Evolutionary conservation across 2,113 vertebrate genomes (phyloP).

Genomic region (Laticauda colubrina): DNA sequence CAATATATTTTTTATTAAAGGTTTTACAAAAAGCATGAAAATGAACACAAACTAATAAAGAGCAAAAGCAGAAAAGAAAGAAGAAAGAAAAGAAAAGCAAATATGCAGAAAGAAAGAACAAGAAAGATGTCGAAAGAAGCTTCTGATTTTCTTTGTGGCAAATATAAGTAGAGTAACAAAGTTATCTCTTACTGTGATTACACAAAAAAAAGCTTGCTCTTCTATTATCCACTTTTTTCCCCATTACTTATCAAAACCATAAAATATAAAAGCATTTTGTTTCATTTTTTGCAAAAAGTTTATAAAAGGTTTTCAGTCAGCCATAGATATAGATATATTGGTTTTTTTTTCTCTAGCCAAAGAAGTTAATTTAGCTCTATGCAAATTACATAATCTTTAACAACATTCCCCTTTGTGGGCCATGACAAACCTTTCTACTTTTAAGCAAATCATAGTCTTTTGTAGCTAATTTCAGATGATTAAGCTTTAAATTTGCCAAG

Average conservation of each 20-base stretch:
- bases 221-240: background rate
- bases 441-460: background rate
- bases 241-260: background rate
- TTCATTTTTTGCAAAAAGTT: background rate
- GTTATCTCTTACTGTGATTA: background rate
- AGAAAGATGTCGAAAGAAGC: background rate
- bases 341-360: background rate
- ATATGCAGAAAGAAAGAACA: background rate
- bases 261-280: background rate
- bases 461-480: background rate
- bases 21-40: background rate
- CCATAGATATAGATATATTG: background rate
- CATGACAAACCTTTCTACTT: background rate
- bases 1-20: background rate
- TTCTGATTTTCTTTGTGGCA: background rate
- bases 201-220: background rate
- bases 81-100: background rate
- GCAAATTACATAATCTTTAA: background rate
- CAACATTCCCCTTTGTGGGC: background rate
- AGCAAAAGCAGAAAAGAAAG: background rate
- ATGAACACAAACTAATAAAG: background rate
- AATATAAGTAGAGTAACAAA: background rate
- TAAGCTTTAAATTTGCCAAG: background rate
- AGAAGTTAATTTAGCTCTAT: background rate
- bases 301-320: background rate